phyloP scores from a whole-genome alignment of 1,140 invertebrate genomes.

The Pachyrhynchus sulphureomaculatus region DNA sequence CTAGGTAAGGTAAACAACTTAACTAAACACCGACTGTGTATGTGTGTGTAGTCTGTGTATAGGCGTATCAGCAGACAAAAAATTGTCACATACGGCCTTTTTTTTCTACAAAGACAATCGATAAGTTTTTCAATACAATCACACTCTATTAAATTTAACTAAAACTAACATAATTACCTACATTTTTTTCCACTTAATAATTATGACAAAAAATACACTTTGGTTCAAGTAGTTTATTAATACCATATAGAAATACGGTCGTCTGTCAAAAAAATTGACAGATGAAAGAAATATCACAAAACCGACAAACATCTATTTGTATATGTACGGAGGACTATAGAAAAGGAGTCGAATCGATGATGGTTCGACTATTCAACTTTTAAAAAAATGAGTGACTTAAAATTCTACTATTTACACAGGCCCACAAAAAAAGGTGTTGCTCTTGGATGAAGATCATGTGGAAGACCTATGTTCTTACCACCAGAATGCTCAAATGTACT shows the following conservation, averaged over 20 bases:
- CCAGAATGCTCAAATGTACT: no score
- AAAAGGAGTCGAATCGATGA: no score
- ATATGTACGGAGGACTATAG: slow-evolving; percentile 5
- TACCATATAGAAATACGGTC: slow-evolving; percentile 46
- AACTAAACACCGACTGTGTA: neutral
- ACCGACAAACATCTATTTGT: slow-evolving; percentile 14
- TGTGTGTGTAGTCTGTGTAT: no score
- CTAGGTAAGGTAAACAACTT: neutral
- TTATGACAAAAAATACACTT: slow-evolving; percentile 42
- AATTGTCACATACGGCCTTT: neutral
- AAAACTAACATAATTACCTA: neutral
- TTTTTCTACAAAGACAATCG: neutral
- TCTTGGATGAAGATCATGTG: no score
- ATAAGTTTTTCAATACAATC: neutral
- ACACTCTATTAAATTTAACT: neutral
- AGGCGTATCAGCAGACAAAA: no score
- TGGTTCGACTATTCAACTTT: no score
- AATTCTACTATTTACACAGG: no score
- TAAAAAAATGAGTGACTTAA: no score
- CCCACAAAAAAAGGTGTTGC: no score
- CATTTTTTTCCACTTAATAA: slow-evolving; percentile 11
- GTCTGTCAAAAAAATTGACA: slow-evolving; percentile 29
- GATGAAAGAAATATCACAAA: slow-evolving; percentile 42
- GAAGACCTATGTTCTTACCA: no score
- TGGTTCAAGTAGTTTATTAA: slow-evolving; percentile 45